Evolutionary conservation across 2,113 vertebrate species (phyloP), one percentile per base, ranked within the genome.

Genomic region (Salvator merianae): DNA sequence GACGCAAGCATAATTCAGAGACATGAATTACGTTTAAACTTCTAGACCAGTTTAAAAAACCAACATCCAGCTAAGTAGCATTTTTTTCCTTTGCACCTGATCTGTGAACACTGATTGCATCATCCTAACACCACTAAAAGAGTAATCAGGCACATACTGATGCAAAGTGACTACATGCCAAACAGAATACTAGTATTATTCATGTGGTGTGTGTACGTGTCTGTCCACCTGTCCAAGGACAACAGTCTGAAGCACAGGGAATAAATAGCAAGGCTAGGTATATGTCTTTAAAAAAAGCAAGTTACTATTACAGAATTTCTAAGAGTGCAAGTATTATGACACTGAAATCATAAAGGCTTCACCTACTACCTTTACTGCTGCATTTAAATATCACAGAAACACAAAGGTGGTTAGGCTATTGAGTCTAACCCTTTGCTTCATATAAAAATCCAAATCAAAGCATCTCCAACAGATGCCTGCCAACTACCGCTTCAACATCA

Each of bases 151-250:
- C 90, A 90, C 68, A 38, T 89, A 91, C 88, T 65, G 86, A 79
- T 90, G 89, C 90, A 90, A 90, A 88, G 76, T 1, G 74, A 92
- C 78, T 90, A 87, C 74, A 88, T 86, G 87, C 84, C 85, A 89
- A 87, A 81, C 62, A 36, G 86, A 86, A 84, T 68, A 70, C 86
- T 88, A 88, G 89, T 43, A 86, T 59, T 59, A 59, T 85, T 84
- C 68, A 87, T 71, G 34, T 0, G 22, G 24, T 28, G 66, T 4
- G 32, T 0, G 13, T 9, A 24, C 0, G 8, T 18, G 2, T 53
- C 47, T 77, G 69, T 87, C 0, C 34, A 84, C 66, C 69, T 43
- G 38, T 71, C 53, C 68, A 65, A 14, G 13, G 32, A 47, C 38
- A 72, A 50, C 38, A 50, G 32, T 24, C 32, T 24, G 59, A 73